A percentile compares a stretch with the other conserved stretches of the same genome.
Evolutionary conservation across 2,888 invertebrate species (phyloP).

Genomic region (Junonia oenone): DNA sequence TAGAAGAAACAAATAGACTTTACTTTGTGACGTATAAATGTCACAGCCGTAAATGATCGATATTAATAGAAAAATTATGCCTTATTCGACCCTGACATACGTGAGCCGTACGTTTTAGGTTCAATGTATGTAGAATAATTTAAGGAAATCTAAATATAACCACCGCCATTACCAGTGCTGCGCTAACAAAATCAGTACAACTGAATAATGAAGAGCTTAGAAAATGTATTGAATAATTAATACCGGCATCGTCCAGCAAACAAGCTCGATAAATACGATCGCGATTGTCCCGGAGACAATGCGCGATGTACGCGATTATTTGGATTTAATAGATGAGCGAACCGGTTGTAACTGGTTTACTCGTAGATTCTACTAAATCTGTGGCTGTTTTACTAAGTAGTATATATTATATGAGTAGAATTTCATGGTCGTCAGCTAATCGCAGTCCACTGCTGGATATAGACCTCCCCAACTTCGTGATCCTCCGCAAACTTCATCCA

Average conservation of each 20-base stretch:
- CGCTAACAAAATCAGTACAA: not conserved
- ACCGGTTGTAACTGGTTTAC: conserved; percentile 8
- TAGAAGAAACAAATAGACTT: too few relatives aligned
- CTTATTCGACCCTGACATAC: too few relatives aligned
- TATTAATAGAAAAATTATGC: too few relatives aligned
- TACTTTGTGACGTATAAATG: too few relatives aligned
- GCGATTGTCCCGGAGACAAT: conserved; percentile 22
- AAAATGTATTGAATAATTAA: conserved; percentile 15
- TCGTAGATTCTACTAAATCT: not conserved
- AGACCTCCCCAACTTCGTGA: too few relatives aligned
- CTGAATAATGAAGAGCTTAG: not conserved
- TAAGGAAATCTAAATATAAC: not conserved
- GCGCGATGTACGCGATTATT: conserved; percentile 18
- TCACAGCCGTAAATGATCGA: too few relatives aligned
- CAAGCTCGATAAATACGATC: conserved; percentile 21
- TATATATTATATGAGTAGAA: too few relatives aligned
- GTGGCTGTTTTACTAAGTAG: not conserved
- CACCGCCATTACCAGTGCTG: not conserved
- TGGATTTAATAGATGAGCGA: conserved; percentile 12
- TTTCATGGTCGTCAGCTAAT: too few relatives aligned
- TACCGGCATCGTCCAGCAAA: conserved; percentile 13
- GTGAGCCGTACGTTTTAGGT: too few relatives aligned
- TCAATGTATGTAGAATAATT: too few relatives aligned
- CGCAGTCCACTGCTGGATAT: too few relatives aligned
- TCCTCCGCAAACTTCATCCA: too few relatives aligned